phyloP scores from a whole-genome alignment of 2,113 vertebrate species.

The Podarcis cretensis region DNA sequence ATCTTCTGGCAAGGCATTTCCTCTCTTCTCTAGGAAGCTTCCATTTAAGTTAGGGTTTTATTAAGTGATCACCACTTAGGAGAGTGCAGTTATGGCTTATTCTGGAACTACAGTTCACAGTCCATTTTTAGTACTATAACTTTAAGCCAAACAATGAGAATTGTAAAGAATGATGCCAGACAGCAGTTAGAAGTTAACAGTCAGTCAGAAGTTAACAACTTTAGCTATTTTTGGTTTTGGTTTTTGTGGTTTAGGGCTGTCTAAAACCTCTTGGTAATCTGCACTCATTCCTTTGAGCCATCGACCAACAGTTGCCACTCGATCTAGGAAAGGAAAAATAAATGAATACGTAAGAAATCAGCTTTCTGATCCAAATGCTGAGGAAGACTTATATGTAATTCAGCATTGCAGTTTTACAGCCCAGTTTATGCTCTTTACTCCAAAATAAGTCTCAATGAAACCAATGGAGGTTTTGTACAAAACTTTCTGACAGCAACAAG shows the following conservation, averaged over 20 bases:
- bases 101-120: too few species aligned
- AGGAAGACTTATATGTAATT: neutral
- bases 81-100: neutral
- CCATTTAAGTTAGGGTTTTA: neutral
- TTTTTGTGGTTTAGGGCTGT: slow-evolving; percentile 70
- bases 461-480: neutral
- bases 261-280: slow-evolving; percentile 87
- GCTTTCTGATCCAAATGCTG: slow-evolving; percentile 1
- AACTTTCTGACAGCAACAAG: neutral
- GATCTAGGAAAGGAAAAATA: slow-evolving; percentile 71
- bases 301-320: slow-evolving; percentile 83
- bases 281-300: slow-evolving; percentile 89
- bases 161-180: neutral
- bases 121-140: neutral
- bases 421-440: neutral
- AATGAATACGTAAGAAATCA: slow-evolving; percentile 2
- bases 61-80: neutral
- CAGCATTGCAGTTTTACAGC: neutral
- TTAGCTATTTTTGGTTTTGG: slow-evolving; percentile 77
- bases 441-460: neutral
- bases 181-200: slow-evolving; percentile 79
- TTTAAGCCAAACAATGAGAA: neutral
- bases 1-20: neutral
- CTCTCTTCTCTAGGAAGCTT: neutral
- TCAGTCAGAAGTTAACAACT: slow-evolving; percentile 90